phyloP scores from a whole-genome alignment of 2,113 vertebrate genomes.

The Abramis brama region DNA sequence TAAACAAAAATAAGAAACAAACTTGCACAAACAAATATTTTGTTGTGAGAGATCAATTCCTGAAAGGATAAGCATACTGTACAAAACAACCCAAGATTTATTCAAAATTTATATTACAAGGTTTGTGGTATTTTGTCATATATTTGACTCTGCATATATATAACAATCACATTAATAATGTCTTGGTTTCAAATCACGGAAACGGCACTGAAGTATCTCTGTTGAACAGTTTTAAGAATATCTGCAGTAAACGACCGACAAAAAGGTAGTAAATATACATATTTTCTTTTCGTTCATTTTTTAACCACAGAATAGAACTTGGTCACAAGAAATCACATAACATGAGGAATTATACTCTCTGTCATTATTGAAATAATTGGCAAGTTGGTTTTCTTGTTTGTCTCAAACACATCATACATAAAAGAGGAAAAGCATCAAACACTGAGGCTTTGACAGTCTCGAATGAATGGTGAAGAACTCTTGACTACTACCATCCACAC shows the following conservation, averaged over 20 bases:
- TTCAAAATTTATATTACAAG: constrained; percentile 96
- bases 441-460: constrained; percentile 54
- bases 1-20: constrained; percentile 16
- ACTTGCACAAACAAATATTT: constrained; percentile 27
- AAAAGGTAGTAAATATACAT: constrained; percentile 78
- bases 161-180: constrained; percentile 82
- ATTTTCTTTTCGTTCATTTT: constrained; percentile 67
- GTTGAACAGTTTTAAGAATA: constrained; percentile 84
- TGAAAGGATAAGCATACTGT: constrained; percentile 42
- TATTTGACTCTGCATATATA: constrained; percentile 72
- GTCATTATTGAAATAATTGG: constrained; percentile 75
- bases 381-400: constrained; percentile 62
- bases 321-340: constrained; percentile 87
- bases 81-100: constrained; percentile 87
- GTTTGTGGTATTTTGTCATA: constrained; percentile 79
- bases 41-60: constrained; percentile 57
- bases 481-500: constrained; percentile 36
- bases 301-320: constrained; percentile 78
- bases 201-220: constrained; percentile 61
- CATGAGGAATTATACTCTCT: constrained; percentile 75
- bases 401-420: constrained; percentile 71
- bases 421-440: constrained; percentile 61
- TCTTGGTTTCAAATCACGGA: constrained; percentile 51
- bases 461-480: constrained; percentile 24
- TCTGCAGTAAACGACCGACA: constrained; percentile 73